Conservation (phyloP, 2,113 vertebrate species). For the Melanocharis versteri region DNA sequence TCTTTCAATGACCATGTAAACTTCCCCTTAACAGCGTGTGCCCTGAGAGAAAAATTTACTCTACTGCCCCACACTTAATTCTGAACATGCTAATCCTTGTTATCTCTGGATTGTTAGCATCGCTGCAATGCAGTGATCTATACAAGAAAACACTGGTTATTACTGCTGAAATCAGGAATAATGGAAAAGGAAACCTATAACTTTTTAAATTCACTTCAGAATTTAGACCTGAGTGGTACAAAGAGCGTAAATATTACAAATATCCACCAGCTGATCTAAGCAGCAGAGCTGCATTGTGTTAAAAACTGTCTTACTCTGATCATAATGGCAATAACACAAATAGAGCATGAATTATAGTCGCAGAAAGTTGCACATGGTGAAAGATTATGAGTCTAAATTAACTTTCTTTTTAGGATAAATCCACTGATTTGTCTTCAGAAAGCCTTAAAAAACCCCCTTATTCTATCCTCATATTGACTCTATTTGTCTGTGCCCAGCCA, state of each 20-base stretch:
- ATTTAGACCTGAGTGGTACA: not conserved
- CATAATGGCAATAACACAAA: not conserved
- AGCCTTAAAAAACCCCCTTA: fast-evolving
- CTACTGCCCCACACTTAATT: not conserved
- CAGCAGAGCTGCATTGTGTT: not conserved
- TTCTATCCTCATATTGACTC: not conserved
- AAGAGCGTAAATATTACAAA: not conserved
- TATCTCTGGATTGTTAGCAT: not conserved
- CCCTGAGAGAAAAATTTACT: not conserved
- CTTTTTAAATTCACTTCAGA: not conserved
- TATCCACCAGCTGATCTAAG: not conserved
- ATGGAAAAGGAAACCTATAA: not conserved
- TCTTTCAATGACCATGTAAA: not conserved
- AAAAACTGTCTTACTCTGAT: not conserved
- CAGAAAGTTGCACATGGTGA: not conserved
- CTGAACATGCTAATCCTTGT: not conserved
- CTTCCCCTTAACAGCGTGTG: not conserved
- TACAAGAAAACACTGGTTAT: not conserved
- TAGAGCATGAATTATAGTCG: not conserved
- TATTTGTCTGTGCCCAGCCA: not conserved
- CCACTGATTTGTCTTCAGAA: not conserved
- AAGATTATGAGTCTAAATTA: not conserved
- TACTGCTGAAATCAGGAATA: not conserved
- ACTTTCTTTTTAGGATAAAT: not conserved
- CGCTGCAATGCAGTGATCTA: not conserved